Evolutionary conservation across 1,140 invertebrate genomes (phyloP).

Genomic region (Ectropis grisescens): DNA sequence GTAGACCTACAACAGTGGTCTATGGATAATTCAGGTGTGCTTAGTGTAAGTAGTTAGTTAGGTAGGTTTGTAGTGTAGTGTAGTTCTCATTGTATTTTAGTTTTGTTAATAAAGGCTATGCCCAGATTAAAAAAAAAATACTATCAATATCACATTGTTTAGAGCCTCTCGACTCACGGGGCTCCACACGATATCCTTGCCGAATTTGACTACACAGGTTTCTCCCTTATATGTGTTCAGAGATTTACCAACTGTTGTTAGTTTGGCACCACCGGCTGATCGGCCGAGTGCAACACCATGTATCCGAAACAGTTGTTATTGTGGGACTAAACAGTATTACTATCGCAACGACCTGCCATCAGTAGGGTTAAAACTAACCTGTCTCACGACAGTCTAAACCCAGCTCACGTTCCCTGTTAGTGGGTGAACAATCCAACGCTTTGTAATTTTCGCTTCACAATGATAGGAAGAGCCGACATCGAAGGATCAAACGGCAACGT

Average conservation of each 20-base stretch:
- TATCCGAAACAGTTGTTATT: conserved; percentile 81
- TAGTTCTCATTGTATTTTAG: too few species aligned
- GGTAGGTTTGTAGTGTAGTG: too few species aligned
- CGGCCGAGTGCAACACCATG: conserved; percentile 73
- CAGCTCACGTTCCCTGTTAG: conserved; percentile 82
- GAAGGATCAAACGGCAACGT: conserved; percentile 88
- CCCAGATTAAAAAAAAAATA: too few species aligned
- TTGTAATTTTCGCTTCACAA: conserved; percentile 88
- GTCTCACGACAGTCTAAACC: conserved; percentile 86
- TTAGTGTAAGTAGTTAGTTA: too few species aligned
- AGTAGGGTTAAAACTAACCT: conserved; percentile 81
- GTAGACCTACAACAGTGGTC: too few species aligned
- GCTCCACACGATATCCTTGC: conserved; percentile 66
- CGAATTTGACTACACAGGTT: conserved; percentile 74
- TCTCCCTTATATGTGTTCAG: conserved; percentile 87
- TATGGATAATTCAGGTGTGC: too few species aligned
- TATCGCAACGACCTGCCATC: conserved; percentile 67
- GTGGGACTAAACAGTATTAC: conserved; percentile 71
- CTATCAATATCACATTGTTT: conserved; percentile 47
- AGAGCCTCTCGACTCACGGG: conserved; percentile 10
- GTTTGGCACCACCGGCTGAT: too few species aligned
- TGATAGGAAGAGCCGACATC: conserved; percentile 90
- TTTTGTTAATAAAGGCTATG: too few species aligned
- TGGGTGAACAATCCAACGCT: conserved; percentile 88
- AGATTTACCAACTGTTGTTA: conserved; percentile 80